A percentile compares a stretch with the other conserved stretches of the same genome.
These are phyloP conservation scores for Dorcus parallelipipedus DNA, from an alignment of 2,888 invertebrate species.

Conservation along the genomic window DNA sequence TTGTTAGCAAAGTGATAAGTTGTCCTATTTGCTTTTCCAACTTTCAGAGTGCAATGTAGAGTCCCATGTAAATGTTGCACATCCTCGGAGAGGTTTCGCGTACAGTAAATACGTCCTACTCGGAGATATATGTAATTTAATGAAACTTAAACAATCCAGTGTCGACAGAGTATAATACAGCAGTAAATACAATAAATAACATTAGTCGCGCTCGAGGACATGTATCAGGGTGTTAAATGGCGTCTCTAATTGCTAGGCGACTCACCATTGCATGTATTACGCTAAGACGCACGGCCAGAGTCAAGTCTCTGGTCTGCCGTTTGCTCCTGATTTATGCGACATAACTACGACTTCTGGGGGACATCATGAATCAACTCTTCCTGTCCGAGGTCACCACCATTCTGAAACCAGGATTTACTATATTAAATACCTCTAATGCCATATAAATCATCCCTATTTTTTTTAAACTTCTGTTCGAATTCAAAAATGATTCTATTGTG, in stretches of 20 bases:
- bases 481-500: too few relatives aligned
- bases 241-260: conserved; percentile 36
- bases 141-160: conserved; percentile 34
- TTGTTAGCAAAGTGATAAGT: too few relatives aligned
- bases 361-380: conserved; percentile 41
- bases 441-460: conserved; percentile 13
- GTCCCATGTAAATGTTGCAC: too few relatives aligned
- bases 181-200: conserved; percentile 37
- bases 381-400: conserved; percentile 30
- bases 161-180: conserved; percentile 30
- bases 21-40: too few relatives aligned
- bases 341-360: conserved; percentile 38
- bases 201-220: conserved; percentile 32
- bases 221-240: conserved; percentile 39
- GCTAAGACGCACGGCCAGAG: conserved; percentile 32
- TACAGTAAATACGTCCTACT: too few relatives aligned
- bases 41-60: too few relatives aligned
- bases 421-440: conserved; percentile 25
- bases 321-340: conserved; percentile 40
- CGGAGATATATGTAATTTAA: conserved; percentile 22
- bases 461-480: too few relatives aligned
- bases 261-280: conserved; percentile 32
- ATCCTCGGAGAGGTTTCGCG: too few relatives aligned
- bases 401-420: conserved; percentile 23
- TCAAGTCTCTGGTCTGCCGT: conserved; percentile 39